These are phyloP conservation scores for Dexiosoma caninum DNA, from an alignment of 2,888 invertebrate species.

Conservation along the genomic window DNA sequence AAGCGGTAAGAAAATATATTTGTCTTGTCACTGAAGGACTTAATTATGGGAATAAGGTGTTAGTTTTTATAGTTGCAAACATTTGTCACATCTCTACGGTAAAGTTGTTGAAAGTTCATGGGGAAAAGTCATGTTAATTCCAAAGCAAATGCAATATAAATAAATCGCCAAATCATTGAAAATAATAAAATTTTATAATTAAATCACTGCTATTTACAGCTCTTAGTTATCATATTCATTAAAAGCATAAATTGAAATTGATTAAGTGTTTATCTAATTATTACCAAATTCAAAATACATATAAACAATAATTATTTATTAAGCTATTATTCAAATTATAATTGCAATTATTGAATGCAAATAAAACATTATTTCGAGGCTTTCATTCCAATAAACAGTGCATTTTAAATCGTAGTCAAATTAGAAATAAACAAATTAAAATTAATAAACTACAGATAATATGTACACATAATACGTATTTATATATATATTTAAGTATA, in stretches of 20 bases:
- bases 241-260: slow-evolving; percentile 6
- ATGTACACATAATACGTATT: not conserved
- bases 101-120: no score
- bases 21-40: no score
- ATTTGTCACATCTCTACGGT: no score
- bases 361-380: not conserved
- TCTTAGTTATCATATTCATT: not conserved
- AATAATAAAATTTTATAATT: no score
- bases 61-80: no score
- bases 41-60: no score
- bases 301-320: slow-evolving; percentile 18
- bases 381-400: not conserved
- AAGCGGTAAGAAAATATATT: no score
- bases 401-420: no score
- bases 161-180: no score
- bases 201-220: no score
- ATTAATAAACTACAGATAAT: not conserved
- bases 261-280: slow-evolving; percentile 29
- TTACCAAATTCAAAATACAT: not conserved
- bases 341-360: not conserved
- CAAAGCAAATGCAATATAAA: no score
- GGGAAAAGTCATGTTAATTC: no score
- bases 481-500: not conserved
- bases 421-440: not conserved
- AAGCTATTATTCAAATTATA: not conserved